phyloP scores from a whole-genome alignment of 2,113 vertebrate genomes.

The Grammomys dolichurus region DNA sequence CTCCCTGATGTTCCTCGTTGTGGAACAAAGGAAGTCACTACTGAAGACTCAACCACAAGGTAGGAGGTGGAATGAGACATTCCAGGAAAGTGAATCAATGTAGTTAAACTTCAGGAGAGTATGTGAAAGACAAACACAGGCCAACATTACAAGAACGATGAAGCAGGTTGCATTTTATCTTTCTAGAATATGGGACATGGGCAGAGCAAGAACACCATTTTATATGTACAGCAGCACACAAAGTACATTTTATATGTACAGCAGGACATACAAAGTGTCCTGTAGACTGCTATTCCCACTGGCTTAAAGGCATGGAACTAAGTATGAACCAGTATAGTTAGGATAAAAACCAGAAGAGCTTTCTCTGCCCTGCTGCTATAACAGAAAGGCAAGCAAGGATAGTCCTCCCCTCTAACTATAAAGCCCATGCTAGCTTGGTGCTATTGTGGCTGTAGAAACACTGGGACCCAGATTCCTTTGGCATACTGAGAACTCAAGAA shows the following conservation, averaged over 20 bases:
- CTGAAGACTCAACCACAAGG: background rate
- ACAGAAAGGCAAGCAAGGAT: rapidly evolving
- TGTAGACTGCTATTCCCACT: background rate
- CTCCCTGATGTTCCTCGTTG: background rate
- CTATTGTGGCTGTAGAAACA: too few relatives aligned
- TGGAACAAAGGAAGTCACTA: background rate
- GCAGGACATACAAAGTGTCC: rapidly evolving
- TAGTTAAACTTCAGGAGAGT: background rate
- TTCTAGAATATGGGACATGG: background rate
- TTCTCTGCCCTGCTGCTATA: background rate
- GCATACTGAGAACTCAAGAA: background rate
- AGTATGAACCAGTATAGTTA: background rate
- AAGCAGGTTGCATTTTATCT: background rate
- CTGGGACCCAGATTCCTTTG: background rate
- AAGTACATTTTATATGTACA: rapidly evolving
- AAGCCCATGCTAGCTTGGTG: rapidly evolving
- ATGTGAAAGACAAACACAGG: slow-evolving; percentile 22
- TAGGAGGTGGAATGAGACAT: background rate
- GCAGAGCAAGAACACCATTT: background rate
- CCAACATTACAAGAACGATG: background rate
- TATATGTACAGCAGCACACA: too few relatives aligned
- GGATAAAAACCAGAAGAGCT: background rate
- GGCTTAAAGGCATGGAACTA: background rate
- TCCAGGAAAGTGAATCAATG: slow-evolving; percentile 2
- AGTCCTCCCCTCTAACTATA: too few relatives aligned